Conservation (phyloP, 2,797 vertebrate genomes). For the Sebastes wilsoni region DNA sequence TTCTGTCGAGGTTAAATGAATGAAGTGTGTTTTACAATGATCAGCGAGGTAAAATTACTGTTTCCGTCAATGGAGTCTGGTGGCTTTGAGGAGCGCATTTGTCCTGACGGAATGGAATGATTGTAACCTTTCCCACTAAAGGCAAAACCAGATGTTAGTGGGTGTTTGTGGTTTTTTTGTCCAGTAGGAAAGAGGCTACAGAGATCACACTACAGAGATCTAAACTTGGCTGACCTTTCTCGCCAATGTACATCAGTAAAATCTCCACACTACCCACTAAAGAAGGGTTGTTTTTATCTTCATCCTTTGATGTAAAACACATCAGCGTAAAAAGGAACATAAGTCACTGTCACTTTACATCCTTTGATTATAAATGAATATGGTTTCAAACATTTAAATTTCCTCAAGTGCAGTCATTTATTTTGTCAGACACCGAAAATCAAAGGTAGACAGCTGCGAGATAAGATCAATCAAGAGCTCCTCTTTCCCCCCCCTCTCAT, state of each 20-base stretch:
- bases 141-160: too few relatives aligned
- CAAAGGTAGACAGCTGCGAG: conserved; percentile 26
- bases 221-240: conserved; percentile 8
- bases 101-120: too few relatives aligned
- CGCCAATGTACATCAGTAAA: not conserved
- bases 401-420: conserved; percentile 27
- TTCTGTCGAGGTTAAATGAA: too few relatives aligned
- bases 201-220: not conserved
- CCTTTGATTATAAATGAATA: conserved; percentile 18
- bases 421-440: conserved; percentile 26
- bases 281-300: not conserved
- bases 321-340: not conserved
- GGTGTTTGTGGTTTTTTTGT: not conserved
- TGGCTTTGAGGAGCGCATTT: not conserved
- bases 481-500: not conserved
- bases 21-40: not conserved
- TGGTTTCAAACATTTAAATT: not conserved
- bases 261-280: not conserved
- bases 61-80: not conserved
- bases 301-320: conserved; percentile 11
- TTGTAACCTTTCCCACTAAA: too few relatives aligned
- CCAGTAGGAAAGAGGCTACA: not conserved
- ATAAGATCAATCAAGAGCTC: conserved; percentile 38
- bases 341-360: conserved; percentile 1
- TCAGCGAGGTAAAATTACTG: not conserved